phyloP scores from a whole-genome alignment of 2,797 vertebrate genomes.

The Rachycentron canadum region DNA sequence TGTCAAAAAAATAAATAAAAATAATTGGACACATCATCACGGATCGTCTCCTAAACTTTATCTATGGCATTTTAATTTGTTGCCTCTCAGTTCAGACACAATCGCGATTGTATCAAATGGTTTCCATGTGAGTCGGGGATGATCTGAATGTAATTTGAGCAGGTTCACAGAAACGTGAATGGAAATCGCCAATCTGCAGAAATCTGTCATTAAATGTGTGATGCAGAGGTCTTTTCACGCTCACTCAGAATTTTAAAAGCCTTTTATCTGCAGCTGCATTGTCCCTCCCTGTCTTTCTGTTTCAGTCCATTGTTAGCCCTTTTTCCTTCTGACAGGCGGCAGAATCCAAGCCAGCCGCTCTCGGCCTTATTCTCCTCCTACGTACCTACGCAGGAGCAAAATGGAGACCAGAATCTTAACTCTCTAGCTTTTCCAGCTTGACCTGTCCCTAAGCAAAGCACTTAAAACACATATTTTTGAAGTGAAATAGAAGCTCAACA shows the following conservation, averaged over 20 bases:
- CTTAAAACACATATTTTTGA: slow-evolving; percentile 13
- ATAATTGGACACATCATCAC: not conserved
- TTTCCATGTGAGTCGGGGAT: not conserved
- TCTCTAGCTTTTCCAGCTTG: slow-evolving; percentile 26
- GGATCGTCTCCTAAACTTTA: not conserved
- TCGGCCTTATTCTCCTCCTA: slow-evolving; percentile 22
- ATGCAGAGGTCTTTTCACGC: slow-evolving; percentile 23
- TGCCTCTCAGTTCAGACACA: not conserved
- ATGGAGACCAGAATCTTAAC: slow-evolving; percentile 14
- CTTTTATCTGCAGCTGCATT: slow-evolving; percentile 19
- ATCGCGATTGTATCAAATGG: not conserved
- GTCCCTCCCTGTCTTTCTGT: slow-evolving; percentile 29
- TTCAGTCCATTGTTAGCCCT: slow-evolving; percentile 43
- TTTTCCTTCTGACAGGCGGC: slow-evolving; percentile 42
- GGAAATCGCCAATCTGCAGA: slow-evolving; percentile 12
- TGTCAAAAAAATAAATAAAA: slow-evolving; percentile 11
- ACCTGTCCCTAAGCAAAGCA: slow-evolving; percentile 21
- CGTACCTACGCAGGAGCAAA: slow-evolving; percentile 8
- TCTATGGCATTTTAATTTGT: slow-evolving; percentile 31
- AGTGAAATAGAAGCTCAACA: not conserved
- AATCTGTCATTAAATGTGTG: slow-evolving; percentile 23
- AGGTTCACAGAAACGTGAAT: slow-evolving; percentile 23
- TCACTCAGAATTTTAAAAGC: slow-evolving; percentile 14
- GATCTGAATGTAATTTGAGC: slow-evolving; percentile 9
- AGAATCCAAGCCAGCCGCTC: slow-evolving; percentile 39